A percentile compares a stretch with the other conserved stretches of the same genome.
phyloP scores from a whole-genome alignment of 2,888 invertebrate species.

The Sminthurinus aureus region DNA sequence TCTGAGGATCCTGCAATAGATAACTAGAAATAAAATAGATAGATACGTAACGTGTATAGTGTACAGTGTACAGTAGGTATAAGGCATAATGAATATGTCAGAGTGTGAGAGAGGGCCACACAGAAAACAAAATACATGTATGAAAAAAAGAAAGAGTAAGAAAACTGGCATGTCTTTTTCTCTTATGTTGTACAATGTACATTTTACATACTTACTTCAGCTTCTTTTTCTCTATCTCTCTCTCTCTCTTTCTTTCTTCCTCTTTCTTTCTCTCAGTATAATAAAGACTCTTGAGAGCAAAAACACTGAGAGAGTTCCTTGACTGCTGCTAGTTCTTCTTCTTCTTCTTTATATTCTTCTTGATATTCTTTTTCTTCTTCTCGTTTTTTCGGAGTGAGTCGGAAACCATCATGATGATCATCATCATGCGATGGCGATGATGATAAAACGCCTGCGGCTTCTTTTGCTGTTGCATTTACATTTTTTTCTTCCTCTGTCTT shows the following conservation, averaged over 20 bases:
- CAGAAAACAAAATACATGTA: neutral
- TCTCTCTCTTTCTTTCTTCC: constrained; percentile 15
- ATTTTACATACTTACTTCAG: neutral
- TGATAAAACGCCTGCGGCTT: constrained; percentile 4
- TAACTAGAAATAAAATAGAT: too few relatives aligned
- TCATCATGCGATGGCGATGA: constrained; percentile 28
- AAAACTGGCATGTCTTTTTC: constrained; percentile 11
- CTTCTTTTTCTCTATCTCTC: neutral
- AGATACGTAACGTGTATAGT: too few relatives aligned
- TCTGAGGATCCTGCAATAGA: too few relatives aligned
- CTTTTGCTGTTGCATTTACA: neutral
- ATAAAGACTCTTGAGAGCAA: neutral
- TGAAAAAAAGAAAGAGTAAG: constrained; percentile 1
- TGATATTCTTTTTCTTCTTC: neutral
- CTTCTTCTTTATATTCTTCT: neutral
- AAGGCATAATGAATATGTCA: neutral
- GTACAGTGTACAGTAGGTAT: too few relatives aligned
- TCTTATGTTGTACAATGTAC: neutral
- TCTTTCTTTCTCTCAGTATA: neutral
- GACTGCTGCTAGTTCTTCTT: constrained; percentile 2
- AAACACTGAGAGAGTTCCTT: constrained; percentile 32
- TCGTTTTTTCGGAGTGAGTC: constrained; percentile 40
- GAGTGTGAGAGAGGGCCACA: constrained; percentile 3
- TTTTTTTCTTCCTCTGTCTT: neutral
- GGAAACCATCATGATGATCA: constrained; percentile 29